Evolutionary conservation across 2,797 vertebrate genomes (phyloP).

Genomic region (Anomalospiza imberbis): DNA sequence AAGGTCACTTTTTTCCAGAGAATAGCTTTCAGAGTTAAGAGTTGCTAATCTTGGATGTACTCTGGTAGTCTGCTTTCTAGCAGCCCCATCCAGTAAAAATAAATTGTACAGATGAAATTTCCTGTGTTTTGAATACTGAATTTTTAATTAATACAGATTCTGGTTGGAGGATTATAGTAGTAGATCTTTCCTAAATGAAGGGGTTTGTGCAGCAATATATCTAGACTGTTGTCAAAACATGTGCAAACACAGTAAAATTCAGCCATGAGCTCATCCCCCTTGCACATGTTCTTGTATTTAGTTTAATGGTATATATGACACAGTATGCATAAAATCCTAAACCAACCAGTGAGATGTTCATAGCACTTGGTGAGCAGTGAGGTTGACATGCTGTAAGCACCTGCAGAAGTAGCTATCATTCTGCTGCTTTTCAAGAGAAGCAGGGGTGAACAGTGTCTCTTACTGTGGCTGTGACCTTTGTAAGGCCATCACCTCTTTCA

Average conservation of each 20-base stretch:
- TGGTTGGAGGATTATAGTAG: background rate
- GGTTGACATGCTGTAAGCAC: background rate
- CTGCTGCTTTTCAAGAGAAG: background rate
- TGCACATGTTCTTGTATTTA: background rate
- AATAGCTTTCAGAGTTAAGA: background rate
- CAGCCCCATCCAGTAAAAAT: background rate
- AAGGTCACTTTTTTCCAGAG: background rate
- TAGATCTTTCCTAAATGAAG: background rate
- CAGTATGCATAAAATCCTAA: background rate
- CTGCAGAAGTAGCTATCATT: background rate
- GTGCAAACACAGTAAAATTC: background rate
- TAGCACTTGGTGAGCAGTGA: background rate
- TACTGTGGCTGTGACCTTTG: background rate
- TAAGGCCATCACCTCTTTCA: background rate
- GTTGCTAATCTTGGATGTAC: background rate
- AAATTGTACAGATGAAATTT: background rate
- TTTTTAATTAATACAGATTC: background rate
- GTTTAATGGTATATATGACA: background rate
- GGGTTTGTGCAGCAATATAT: background rate
- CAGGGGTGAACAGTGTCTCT: rapidly evolving
- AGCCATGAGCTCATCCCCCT: background rate
- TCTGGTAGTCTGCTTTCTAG: background rate
- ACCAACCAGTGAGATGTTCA: background rate
- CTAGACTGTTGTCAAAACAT: background rate
- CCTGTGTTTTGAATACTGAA: background rate